Base-by-base conservation (phyloP, 2,888 invertebrate genomes). In the Ditula angustiorana region DNA sequence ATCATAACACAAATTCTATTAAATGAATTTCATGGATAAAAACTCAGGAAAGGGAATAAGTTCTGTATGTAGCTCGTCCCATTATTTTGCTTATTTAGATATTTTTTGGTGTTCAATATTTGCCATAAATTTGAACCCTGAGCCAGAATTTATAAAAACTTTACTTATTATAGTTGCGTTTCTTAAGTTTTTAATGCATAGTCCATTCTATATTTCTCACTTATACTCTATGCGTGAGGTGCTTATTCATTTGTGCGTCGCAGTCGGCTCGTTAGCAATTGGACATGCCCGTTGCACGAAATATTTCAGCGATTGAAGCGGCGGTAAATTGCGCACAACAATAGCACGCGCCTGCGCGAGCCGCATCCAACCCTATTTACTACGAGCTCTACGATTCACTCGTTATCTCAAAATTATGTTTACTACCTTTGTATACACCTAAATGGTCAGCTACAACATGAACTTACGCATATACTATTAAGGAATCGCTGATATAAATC, bases 261-360 rank as follows among this genome's bases (percentile, higher is more conserved):
- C 88, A 86, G 82, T 87, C 85, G 87, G 84, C 92, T 92, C 90
- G 92, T 92, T 92, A 92, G 90, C 92, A 89, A 92, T 92, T 92
- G 90, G 92, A 88, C 89, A 92, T 91, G 92, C 83, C 87, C 86
- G 90, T 88, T 88, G 90, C 90, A 89, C 92, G 85, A 92, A 92
- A 92, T 92, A 92, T 92, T 92, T 92, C 88, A 92, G 89, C 90
- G 88, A 92, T 92, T 91, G 92, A 91, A 84, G 84, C 87, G 90
- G 87, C 88, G 89, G 89, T 92, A 92, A 92, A 92, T 92, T 92
- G 92, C 87, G 71, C 75, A 73, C 89, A 86, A 92, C 92, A 92
- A 92, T 92, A 86, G 86, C 81, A 81, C 73, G 81, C 81, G 82
- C 80, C 73, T 78, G 77, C 69, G 75, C 72, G 65, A 71, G 69